Conservation (phyloP, 2,888 invertebrate genomes). For the Seladonia tumulorum region DNA sequence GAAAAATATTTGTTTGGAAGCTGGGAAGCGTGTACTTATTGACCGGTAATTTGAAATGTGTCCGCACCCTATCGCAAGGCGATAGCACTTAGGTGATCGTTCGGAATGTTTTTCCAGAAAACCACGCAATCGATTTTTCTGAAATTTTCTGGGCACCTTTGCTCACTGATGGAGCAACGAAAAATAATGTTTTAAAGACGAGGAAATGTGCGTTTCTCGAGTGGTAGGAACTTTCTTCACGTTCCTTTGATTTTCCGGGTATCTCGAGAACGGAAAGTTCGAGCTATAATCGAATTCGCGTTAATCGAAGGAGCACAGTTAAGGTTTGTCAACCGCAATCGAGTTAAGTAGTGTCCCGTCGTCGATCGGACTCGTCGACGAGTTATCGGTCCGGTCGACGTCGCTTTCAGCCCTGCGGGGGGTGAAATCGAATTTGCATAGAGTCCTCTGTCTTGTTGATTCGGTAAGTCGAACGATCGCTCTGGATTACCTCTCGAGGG, state of each 20-base stretch:
- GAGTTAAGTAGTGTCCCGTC: constrained; percentile 53
- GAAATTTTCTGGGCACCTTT: background rate
- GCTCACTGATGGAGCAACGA: too few relatives aligned
- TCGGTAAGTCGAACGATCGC: constrained; percentile 50
- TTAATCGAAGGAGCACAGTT: constrained; percentile 40
- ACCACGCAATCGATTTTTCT: background rate
- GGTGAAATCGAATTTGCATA: constrained; percentile 59
- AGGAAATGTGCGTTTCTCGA: background rate
- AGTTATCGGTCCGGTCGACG: constrained; percentile 60
- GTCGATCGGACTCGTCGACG: constrained; percentile 63
- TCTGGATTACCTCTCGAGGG: constrained; percentile 22
- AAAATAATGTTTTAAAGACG: background rate
- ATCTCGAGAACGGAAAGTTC: background rate
- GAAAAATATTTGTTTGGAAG: too few relatives aligned
- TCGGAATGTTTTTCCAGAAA: background rate
- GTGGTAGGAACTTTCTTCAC: background rate
- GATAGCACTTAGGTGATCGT: background rate
- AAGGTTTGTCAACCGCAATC: constrained; percentile 56
- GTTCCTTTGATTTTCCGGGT: background rate
- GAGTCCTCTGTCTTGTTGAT: constrained; percentile 53
- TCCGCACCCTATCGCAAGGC: too few relatives aligned
- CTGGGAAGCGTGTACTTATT: too few relatives aligned
- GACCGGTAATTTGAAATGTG: too few relatives aligned
- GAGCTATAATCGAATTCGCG: background rate
- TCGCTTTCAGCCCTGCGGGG: constrained; percentile 50